Evolutionary conservation across 2,113 vertebrate genomes (phyloP).

Genomic region (Garra rufa): DNA sequence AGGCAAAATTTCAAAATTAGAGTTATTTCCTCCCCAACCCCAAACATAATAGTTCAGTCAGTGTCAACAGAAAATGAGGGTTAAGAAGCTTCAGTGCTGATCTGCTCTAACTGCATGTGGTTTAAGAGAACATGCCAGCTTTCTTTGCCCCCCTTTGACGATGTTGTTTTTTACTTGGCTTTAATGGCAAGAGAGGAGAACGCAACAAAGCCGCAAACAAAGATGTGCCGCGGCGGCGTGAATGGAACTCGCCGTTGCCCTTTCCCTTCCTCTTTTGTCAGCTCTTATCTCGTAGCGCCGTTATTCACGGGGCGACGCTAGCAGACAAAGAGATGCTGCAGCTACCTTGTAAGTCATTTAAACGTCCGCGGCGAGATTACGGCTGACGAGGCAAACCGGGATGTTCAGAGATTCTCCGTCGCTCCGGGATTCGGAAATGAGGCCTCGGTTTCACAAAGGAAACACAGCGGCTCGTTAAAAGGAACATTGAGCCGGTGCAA

Average conservation of each 20-base stretch:
- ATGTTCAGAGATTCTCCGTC: slow-evolving; percentile 9
- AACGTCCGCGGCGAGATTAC: slow-evolving; percentile 40
- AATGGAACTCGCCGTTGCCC: slow-evolving; percentile 37
- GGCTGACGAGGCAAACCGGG: slow-evolving; percentile 43
- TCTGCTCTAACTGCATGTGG: neutral
- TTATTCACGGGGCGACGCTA: slow-evolving; percentile 44
- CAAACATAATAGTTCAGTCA: neutral
- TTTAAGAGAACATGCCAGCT: slow-evolving; percentile 11
- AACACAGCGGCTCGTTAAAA: slow-evolving; percentile 46
- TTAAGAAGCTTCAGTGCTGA: neutral
- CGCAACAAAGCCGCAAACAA: slow-evolving; percentile 33
- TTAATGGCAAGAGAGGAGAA: slow-evolving; percentile 29
- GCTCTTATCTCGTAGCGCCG: slow-evolving; percentile 46
- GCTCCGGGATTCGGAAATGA: slow-evolving; percentile 53
- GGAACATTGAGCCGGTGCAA: slow-evolving; percentile 31
- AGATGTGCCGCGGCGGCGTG: slow-evolving; percentile 20
- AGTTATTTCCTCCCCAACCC: neutral
- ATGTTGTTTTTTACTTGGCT: slow-evolving; percentile 26
- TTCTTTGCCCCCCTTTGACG: slow-evolving; percentile 20
- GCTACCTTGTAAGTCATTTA: slow-evolving; percentile 59
- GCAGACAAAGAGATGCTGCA: slow-evolving; percentile 52
- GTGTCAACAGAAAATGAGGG: neutral
- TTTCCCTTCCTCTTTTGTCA: slow-evolving; percentile 44
- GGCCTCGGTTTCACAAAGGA: slow-evolving; percentile 47
- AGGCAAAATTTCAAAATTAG: neutral